Conservation (phyloP, 2,888 invertebrate species). For the Dynastes maya region DNA sequence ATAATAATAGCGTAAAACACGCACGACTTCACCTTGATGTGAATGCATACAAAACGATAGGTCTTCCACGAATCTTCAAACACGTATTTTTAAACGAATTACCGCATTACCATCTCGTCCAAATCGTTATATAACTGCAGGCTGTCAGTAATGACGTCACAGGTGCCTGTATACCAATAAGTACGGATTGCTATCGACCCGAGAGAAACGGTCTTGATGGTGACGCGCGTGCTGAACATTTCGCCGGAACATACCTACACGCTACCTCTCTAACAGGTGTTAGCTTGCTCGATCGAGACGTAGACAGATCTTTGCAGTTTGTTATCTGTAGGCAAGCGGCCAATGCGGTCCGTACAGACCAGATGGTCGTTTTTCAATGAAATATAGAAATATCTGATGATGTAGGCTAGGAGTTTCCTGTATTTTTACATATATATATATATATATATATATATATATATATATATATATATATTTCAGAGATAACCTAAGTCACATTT, state of each 20-base stretch:
- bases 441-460: no score
- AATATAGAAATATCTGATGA: no score
- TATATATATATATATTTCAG: no score
- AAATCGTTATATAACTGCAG: not conserved
- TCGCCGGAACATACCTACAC: conserved; percentile 7
- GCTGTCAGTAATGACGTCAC: conserved; percentile 29
- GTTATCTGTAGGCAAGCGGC: no score
- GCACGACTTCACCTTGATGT: not conserved
- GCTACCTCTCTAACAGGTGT: conserved; percentile 14
- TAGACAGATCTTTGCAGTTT: not conserved
- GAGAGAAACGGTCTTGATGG: conserved; percentile 23
- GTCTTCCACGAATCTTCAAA: not conserved
- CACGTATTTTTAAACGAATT: conserved; percentile 8
- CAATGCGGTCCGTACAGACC: no score
- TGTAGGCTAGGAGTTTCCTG: no score
- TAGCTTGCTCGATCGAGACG: not conserved
- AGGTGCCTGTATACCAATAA: conserved; percentile 27
- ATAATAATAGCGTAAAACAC: not conserved
- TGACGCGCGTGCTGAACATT: conserved; percentile 34
- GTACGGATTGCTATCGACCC: conserved; percentile 36
- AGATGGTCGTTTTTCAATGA: no score
- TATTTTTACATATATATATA: no score
- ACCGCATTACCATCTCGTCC: not conserved
- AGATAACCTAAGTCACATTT: no score
- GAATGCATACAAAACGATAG: not conserved